Percentiles rank a stretch among this genome's conserved stretches.
phyloP scores from a whole-genome alignment of 2,113 vertebrate genomes.

The Oryzias javanicus region DNA sequence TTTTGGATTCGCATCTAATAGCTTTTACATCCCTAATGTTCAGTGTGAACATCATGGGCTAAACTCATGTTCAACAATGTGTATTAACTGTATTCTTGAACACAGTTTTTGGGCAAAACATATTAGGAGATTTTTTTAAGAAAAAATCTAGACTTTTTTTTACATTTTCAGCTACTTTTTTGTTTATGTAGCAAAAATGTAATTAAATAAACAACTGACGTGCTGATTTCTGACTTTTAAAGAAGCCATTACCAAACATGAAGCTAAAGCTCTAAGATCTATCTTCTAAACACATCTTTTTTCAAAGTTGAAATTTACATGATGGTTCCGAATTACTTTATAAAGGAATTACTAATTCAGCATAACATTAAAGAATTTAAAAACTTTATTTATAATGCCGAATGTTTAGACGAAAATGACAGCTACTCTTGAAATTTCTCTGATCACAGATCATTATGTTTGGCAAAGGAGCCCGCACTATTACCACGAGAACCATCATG shows the following conservation, averaged over 20 bases:
- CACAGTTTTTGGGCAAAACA: no score
- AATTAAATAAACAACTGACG: no score
- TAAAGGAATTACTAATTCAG: conserved; percentile 36
- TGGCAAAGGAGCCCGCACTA: conserved; percentile 59
- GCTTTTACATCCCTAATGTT: no score
- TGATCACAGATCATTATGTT: conserved; percentile 72
- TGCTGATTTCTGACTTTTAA: not conserved
- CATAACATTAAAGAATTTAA: conserved; percentile 44
- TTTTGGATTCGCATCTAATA: no score
- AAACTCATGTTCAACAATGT: no score
- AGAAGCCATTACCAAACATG: conserved; percentile 6
- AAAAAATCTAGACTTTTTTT: no score
- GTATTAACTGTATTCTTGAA: no score
- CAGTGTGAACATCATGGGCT: no score
- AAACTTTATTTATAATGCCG: conserved; percentile 52
- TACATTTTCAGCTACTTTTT: no score
- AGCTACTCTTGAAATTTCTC: conserved; percentile 58
- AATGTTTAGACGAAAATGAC: conserved; percentile 53
- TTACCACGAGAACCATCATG: conserved; percentile 68
- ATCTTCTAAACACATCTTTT: conserved; percentile 56
- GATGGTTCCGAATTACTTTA: conserved; percentile 24
- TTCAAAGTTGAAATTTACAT: conserved; percentile 42
- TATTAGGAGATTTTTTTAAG: no score
- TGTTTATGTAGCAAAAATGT: no score
- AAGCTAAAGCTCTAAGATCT: conserved; percentile 34